phyloP scores from a whole-genome alignment of 2,113 vertebrate species.

The Microcebus lehilahytsara region DNA sequence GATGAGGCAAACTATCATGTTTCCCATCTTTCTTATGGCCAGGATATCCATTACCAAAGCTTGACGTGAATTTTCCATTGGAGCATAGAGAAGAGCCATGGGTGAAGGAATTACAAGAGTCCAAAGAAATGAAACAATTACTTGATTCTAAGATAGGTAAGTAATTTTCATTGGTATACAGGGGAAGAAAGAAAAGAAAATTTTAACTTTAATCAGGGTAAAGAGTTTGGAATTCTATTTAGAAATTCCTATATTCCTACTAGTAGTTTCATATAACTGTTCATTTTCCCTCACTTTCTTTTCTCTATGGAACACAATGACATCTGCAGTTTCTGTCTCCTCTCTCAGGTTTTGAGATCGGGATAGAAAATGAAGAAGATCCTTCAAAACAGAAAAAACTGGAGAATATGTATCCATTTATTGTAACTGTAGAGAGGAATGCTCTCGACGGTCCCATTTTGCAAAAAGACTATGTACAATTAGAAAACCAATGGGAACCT shows the following conservation, averaged over 20 bases:
- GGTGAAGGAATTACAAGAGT: conserved; percentile 75
- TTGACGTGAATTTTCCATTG: conserved; percentile 72
- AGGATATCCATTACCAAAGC: conserved; percentile 75
- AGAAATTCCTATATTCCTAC: background rate
- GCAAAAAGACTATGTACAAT: conserved; percentile 68
- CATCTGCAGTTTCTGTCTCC: conserved; percentile 51
- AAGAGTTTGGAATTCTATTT: background rate
- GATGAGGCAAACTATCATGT: conserved; percentile 18
- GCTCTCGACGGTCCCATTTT: conserved; percentile 64
- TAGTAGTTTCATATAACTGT: background rate
- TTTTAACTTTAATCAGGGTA: background rate
- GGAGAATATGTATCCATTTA: conserved; percentile 72
- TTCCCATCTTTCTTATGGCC: conserved; percentile 46
- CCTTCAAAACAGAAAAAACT: conserved; percentile 72
- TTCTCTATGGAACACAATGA: background rate
- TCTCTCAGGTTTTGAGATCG: conserved; percentile 70
- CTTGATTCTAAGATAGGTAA: conserved; percentile 74
- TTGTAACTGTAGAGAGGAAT: conserved; percentile 70
- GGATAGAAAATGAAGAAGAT: conserved; percentile 72
- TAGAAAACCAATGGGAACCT: conserved; percentile 66
- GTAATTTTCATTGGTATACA: conserved; percentile 14
- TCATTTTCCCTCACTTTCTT: background rate
- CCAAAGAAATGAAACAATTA: conserved; percentile 76
- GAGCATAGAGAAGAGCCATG: conserved; percentile 73
- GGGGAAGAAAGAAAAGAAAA: conserved; percentile 10